phyloP scores from a whole-genome alignment of 2,797 vertebrate genomes.

The Chaenodraco wilsoni region DNA sequence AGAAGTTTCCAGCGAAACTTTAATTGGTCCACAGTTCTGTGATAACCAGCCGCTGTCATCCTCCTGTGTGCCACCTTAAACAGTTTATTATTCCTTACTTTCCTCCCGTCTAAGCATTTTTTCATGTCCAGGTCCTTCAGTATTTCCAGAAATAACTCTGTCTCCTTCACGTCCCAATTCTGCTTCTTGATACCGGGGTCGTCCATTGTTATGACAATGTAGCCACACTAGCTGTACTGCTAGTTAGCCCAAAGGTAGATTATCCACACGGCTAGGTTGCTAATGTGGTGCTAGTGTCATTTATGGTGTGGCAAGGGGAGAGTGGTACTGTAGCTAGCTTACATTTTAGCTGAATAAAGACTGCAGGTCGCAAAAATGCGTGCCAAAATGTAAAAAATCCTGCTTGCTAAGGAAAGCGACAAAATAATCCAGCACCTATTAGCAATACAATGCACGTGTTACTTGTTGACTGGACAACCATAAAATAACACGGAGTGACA shows the following conservation, averaged over 20 bases:
- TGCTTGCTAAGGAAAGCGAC: constrained; percentile 9
- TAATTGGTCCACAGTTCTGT: constrained; percentile 72
- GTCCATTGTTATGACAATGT: constrained; percentile 55
- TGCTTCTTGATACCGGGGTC: constrained; percentile 68
- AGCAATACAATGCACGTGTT: constrained; percentile 69
- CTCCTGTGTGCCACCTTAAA: constrained; percentile 74
- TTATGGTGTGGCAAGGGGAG: neutral
- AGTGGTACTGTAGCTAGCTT: neutral
- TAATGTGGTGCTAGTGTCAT: constrained; percentile 59
- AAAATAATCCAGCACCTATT: constrained; percentile 65
- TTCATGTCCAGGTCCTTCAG: constrained; percentile 77
- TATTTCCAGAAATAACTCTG: constrained; percentile 66
- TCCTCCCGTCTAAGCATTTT: constrained; percentile 72
- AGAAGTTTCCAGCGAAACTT: constrained; percentile 79
- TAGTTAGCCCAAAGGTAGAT: constrained; percentile 3
- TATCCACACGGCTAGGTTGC: constrained; percentile 34
- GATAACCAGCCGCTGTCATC: constrained; percentile 71
- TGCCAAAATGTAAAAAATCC: neutral
- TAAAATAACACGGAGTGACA: constrained; percentile 70
- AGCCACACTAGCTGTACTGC: constrained; percentile 15
- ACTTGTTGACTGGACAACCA: constrained; percentile 64
- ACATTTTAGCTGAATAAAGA: neutral
- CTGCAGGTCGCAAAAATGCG: neutral
- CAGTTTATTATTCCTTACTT: constrained; percentile 69
- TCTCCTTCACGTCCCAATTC: constrained; percentile 76